These are phyloP conservation scores for Rutpela maculata DNA, from an alignment of 2,888 invertebrate genomes.

Conservation along the genomic window DNA sequence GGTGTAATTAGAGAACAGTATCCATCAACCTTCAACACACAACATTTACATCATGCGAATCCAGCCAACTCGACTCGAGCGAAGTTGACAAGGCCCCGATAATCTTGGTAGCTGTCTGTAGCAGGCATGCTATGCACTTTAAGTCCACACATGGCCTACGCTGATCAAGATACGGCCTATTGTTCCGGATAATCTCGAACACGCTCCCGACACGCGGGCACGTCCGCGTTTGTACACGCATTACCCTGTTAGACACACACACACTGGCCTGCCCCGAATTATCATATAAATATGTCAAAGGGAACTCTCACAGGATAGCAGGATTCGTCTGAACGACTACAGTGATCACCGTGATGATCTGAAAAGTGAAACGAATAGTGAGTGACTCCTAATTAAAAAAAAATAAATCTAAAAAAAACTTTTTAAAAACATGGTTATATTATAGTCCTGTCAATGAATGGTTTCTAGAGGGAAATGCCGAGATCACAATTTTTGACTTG, in stretches of 20 bases:
- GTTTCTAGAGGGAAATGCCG: too few species aligned
- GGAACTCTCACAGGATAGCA: conserved; percentile 49
- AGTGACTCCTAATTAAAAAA: too few species aligned
- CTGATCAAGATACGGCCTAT: conserved; percentile 69
- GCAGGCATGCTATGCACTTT: conserved; percentile 53
- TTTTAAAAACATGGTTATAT: too few species aligned
- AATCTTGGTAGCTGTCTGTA: conserved; percentile 53
- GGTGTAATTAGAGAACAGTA: background rate
- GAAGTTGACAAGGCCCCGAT: conserved; percentile 35
- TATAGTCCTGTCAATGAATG: too few species aligned
- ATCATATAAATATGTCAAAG: conserved; percentile 66
- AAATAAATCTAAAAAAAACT: too few species aligned
- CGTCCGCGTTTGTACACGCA: conserved; percentile 53
- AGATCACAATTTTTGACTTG: too few species aligned
- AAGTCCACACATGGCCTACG: conserved; percentile 60
- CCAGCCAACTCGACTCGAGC: background rate
- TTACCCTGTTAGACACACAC: conserved; percentile 56
- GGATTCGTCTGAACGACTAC: conserved; percentile 46
- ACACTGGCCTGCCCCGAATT: conserved; percentile 57
- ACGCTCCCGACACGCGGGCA: conserved; percentile 64
- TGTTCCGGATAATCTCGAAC: conserved; percentile 71
- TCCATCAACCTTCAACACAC: conserved; percentile 14
- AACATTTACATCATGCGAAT: conserved; percentile 34
- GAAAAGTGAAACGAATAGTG: background rate
- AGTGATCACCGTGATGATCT: background rate